Percentiles rank a stretch among this genome's conserved stretches.
Conservation (phyloP, 1,140 invertebrate species). For the Brachionus koreanus region DNA sequence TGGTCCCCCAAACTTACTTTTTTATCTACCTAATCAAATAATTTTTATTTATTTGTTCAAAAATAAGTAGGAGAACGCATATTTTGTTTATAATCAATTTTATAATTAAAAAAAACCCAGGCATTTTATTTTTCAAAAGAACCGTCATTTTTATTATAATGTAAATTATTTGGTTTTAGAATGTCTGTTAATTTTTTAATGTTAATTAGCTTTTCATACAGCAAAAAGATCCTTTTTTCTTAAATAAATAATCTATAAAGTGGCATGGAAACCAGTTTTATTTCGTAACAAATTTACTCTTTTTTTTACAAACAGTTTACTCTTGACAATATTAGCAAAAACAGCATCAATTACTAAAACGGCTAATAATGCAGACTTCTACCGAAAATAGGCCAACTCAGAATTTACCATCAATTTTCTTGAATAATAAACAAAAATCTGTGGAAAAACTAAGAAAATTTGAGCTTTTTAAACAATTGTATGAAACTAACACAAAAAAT, state of each 20-base stretch:
- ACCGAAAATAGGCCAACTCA: neutral
- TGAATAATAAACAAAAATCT: neutral
- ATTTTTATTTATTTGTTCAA: too few species aligned
- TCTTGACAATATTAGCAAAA: neutral
- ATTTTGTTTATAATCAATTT: too few species aligned
- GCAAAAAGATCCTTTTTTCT: neutral
- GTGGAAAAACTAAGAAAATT: neutral
- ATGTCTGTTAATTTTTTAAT: neutral
- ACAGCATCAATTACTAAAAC: neutral
- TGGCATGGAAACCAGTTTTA: neutral
- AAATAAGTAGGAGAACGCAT: too few species aligned
- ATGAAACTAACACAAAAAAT: conserved; percentile 7
- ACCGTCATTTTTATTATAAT: too few species aligned
- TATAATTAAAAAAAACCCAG: too few species aligned
- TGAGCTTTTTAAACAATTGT: conserved; percentile 24
- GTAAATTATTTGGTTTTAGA: neutral
- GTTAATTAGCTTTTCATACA: neutral
- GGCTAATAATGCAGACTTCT: neutral
- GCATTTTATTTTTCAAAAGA: too few species aligned
- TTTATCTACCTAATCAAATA: too few species aligned
- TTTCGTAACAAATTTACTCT: neutral
- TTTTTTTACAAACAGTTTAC: neutral
- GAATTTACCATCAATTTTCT: neutral
- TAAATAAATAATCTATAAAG: neutral
- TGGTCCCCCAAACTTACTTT: too few species aligned